Percentiles rank a stretch among this genome's conserved stretches.
Evolutionary conservation across 2,888 invertebrate genomes (phyloP).

Genomic region (Drosophila nigritarsus): DNA sequence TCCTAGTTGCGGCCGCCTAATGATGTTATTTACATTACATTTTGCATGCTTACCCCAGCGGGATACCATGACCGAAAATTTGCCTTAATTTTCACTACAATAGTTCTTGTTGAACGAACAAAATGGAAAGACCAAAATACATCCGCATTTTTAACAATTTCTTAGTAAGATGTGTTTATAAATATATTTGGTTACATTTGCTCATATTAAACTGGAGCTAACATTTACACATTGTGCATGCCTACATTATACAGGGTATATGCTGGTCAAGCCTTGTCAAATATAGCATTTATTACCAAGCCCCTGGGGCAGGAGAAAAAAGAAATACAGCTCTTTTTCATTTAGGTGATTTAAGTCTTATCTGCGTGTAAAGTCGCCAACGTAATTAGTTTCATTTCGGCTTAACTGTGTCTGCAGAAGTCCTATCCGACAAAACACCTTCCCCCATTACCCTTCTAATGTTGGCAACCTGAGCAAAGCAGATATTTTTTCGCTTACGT

Average conservation of each 20-base stretch:
- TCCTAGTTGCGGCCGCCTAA: conserved; percentile 30
- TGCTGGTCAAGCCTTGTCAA: not conserved
- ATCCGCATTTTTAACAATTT: not conserved
- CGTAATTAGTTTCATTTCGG: conserved; percentile 74
- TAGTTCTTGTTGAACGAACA: not conserved
- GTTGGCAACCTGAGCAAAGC: conserved; percentile 49
- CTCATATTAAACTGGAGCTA: not conserved
- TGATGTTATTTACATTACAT: conserved; percentile 46
- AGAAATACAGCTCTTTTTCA: conserved; percentile 38
- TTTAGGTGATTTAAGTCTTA: conserved; percentile 74
- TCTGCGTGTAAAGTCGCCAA: conserved; percentile 71
- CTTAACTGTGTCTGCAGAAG: conserved; percentile 28
- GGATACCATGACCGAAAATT: not conserved
- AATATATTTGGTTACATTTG: not conserved
- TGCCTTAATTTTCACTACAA: conserved; percentile 13
- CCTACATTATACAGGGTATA: conserved; percentile 14
- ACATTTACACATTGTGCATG: not conserved
- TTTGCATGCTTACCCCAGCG: conserved; percentile 25
- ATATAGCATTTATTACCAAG: not conserved
- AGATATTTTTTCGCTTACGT: conserved; percentile 66
- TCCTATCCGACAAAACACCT: not conserved
- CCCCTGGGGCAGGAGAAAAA: conserved; percentile 9
- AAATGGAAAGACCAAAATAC: not conserved
- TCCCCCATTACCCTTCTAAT: not conserved
- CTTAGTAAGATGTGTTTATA: not conserved